Evolutionary conservation across 2,888 invertebrate species (phyloP), one percentile per base, ranked within the genome.

Genomic region (Thalpophila matura): DNA sequence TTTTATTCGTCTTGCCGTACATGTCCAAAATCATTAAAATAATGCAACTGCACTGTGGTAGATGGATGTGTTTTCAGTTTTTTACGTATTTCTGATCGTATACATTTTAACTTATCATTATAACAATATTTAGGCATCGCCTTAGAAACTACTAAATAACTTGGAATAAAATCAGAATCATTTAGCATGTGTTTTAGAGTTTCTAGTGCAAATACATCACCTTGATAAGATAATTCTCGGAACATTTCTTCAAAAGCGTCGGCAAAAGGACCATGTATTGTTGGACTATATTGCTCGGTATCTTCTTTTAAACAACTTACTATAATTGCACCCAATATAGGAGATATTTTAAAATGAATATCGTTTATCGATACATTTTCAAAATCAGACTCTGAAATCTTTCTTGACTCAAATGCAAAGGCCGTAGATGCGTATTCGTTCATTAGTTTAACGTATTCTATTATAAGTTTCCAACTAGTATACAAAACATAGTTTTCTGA

Each of bases 391-490:
- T n/a, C 4, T 5, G 45, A 10, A 26, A 68, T 14, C 4, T 33
- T 54, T 2, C 2, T 20, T 0, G 4, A 2, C 14, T 58, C 43
- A 35, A 50, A 58, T 4, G 73, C n/a, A n/a, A n/a, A n/a, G n/a
- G n/a, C n/a, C n/a, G n/a, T n/a, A n/a, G n/a, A n/a, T n/a, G n/a
- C n/a, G 40, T 74, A 51, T 59, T 76, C 68, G 7, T 76, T 58
- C 27, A 85, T 29, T 35, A 77, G 37, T 51, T 69, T 75, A 1
- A 79, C 55, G 33, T 82, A 83, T 51, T 67, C 64, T 6, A 73
- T 66, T 2, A 62, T 53, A n/a, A 87, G 38, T 70, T 77, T 81
- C 80, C 84, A 86, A 24, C 38, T 29, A 18, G 84, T 86, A 18
- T 81, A 47, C 0, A 74, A 18, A 4, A 68, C 59, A 59, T 87